These are phyloP conservation scores for Aurelia sp. DNA, from an alignment of 30 jellyfish, hydroid and myxozoan genomes.

Conservation along the genomic window DNA sequence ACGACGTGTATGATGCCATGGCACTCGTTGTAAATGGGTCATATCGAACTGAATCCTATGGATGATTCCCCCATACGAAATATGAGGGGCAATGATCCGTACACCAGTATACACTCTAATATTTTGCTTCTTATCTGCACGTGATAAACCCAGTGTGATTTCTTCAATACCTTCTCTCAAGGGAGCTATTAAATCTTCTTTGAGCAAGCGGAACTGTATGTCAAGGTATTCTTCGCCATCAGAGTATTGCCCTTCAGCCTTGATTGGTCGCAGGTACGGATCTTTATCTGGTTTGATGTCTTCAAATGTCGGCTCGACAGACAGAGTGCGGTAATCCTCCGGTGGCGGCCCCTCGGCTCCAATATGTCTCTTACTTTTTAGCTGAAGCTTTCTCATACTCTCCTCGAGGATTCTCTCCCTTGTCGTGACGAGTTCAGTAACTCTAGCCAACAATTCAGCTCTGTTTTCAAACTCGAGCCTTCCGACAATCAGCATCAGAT, in stretches of 20 bases:
- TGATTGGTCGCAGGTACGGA: constrained; percentile 72
- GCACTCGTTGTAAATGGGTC: constrained; percentile 4
- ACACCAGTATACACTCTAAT: constrained; percentile 48
- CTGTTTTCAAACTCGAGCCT: not conserved
- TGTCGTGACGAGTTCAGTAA: not conserved
- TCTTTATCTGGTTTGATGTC: constrained; percentile 33
- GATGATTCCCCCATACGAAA: constrained; percentile 52
- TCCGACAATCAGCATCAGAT: not conserved
- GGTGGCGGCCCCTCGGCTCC: constrained; percentile 50
- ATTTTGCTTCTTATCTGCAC: constrained; percentile 40
- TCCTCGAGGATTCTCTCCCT: constrained; percentile 13
- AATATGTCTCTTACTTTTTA: not conserved
- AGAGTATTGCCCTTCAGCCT: constrained; percentile 54
- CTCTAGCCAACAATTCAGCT: not conserved
- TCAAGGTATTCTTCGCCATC: constrained; percentile 66
- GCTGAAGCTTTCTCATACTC: not conserved
- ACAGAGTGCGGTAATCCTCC: constrained; percentile 62
- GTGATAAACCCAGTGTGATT: not conserved
- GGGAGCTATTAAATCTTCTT: constrained; percentile 72
- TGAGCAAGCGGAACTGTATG: constrained; percentile 63
- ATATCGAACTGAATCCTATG: constrained; percentile 53
- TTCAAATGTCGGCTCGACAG: constrained; percentile 58
- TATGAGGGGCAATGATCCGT: constrained; percentile 33
- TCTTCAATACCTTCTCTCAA: constrained; percentile 61
- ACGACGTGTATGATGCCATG: constrained; percentile 74